Conservation (phyloP, 2,797 vertebrate genomes). For the Lateolabrax maculatus region DNA sequence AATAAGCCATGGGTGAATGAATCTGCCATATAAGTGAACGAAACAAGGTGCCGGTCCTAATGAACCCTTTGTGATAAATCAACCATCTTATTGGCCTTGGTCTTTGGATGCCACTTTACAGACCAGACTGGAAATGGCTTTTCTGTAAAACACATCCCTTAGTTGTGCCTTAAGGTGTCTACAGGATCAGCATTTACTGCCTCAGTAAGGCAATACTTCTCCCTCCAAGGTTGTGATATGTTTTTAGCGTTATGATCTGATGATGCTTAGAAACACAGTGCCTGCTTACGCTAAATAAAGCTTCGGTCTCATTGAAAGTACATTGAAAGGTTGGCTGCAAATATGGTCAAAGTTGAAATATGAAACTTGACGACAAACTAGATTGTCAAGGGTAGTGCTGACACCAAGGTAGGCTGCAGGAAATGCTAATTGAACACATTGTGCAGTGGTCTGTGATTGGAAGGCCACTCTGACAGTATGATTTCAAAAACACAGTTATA, state of each 20-base stretch:
- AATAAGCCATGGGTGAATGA: slow-evolving; percentile 55
- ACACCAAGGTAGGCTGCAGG: slow-evolving; percentile 3
- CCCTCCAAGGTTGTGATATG: neutral
- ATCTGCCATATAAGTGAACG: slow-evolving; percentile 53
- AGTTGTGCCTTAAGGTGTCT: slow-evolving; percentile 8
- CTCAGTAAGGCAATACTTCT: neutral
- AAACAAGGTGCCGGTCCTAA: slow-evolving; percentile 56
- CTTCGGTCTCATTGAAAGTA: neutral
- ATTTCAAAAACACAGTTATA: neutral
- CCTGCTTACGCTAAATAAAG: neutral
- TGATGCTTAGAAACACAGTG: slow-evolving; percentile 5
- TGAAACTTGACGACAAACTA: slow-evolving; percentile 17
- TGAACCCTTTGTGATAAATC: slow-evolving; percentile 68
- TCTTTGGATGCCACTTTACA: slow-evolving; percentile 30
- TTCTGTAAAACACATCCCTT: slow-evolving; percentile 18
- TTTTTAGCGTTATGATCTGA: slow-evolving; percentile 4
- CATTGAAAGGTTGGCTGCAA: slow-evolving; percentile 39
- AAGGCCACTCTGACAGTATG: no score
- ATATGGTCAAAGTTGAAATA: slow-evolving; percentile 21
- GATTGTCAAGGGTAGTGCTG: slow-evolving; percentile 10
- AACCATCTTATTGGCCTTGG: slow-evolving; percentile 52
- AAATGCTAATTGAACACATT: no score
- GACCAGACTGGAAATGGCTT: slow-evolving; percentile 37
- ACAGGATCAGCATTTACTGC: slow-evolving; percentile 16
- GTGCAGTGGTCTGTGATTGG: no score